Percentiles rank a stretch among this genome's conserved stretches.
These are phyloP conservation scores for Boloria selene DNA, from an alignment of 2,888 invertebrate genomes.

Conservation along the genomic window DNA sequence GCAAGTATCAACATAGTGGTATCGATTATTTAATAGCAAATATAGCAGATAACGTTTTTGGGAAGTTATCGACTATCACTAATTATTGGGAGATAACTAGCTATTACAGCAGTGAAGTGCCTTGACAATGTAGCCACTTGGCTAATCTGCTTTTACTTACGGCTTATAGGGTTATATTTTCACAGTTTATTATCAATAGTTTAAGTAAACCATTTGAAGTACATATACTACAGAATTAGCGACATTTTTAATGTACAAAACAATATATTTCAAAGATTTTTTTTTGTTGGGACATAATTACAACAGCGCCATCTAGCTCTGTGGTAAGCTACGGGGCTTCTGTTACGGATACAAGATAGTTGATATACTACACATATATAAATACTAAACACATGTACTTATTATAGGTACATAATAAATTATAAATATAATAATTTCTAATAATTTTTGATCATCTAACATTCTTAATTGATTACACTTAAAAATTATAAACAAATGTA, in stretches of 20 bases:
- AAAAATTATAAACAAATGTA: conserved; percentile 9
- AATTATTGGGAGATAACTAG: conserved; percentile 77
- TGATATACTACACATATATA: too few relatives aligned
- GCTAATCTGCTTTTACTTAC: conserved; percentile 32
- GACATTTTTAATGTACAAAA: too few relatives aligned
- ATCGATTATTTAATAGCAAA: conserved; percentile 82
- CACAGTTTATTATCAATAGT: conserved; percentile 2
- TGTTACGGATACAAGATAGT: too few relatives aligned
- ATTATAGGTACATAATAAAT: too few relatives aligned
- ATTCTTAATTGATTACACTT: not conserved
- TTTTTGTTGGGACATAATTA: too few relatives aligned
- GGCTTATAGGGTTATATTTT: conserved; percentile 15
- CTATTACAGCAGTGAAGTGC: conserved; percentile 69
- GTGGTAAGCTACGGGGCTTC: too few relatives aligned
- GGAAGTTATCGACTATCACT: conserved; percentile 73
- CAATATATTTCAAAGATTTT: too few relatives aligned
- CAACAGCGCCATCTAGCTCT: too few relatives aligned
- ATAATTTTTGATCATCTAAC: not conserved
- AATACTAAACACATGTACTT: too few relatives aligned
- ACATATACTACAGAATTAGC: too few relatives aligned
- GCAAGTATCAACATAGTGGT: conserved; percentile 49
- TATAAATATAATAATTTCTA: too few relatives aligned
- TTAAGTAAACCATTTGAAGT: not conserved
- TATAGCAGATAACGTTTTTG: conserved; percentile 72
- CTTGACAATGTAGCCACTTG: conserved; percentile 55